These are phyloP conservation scores for Sterrhoptilus dennistouni DNA, from an alignment of 2,113 vertebrate species.

Conservation along the genomic window DNA sequence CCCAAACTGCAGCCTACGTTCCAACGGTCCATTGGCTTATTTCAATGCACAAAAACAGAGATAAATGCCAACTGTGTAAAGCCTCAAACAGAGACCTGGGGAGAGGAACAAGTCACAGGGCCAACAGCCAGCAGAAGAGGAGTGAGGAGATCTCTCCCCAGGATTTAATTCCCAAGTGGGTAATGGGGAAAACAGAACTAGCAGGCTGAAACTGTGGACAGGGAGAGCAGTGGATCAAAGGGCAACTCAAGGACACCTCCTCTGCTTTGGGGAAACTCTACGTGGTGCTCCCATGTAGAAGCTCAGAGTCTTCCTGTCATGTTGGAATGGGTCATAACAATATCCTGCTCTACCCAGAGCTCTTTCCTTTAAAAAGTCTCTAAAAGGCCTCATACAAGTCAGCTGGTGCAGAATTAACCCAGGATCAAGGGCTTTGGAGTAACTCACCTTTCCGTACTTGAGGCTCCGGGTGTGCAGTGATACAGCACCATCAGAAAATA, in stretches of 20 bases:
- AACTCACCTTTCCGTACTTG: conserved; percentile 92
- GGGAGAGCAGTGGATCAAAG: not conserved
- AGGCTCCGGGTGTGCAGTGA: conserved; percentile 95
- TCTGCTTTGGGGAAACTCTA: not conserved
- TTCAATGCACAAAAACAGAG: conserved; percentile 10
- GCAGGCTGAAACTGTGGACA: not conserved
- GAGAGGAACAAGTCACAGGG: not conserved
- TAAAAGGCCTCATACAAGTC: not conserved
- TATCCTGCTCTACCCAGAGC: not conserved
- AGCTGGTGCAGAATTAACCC: not conserved
- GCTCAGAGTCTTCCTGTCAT: not conserved
- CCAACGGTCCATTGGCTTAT: not conserved
- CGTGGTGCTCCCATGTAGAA: rapidly evolving
- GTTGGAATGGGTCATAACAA: not conserved
- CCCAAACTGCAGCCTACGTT: not conserved
- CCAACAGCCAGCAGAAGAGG: not conserved
- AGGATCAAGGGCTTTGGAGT: not conserved
- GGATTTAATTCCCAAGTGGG: not conserved
- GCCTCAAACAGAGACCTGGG: not conserved
- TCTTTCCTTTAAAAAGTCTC: not conserved
- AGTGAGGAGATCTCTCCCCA: not conserved
- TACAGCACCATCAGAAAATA: conserved; percentile 91
- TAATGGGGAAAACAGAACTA: not conserved
- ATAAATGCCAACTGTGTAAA: not conserved
- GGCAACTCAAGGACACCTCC: not conserved